phyloP scores from a whole-genome alignment of 2,888 invertebrate genomes.

The Steromphala cineraria region DNA sequence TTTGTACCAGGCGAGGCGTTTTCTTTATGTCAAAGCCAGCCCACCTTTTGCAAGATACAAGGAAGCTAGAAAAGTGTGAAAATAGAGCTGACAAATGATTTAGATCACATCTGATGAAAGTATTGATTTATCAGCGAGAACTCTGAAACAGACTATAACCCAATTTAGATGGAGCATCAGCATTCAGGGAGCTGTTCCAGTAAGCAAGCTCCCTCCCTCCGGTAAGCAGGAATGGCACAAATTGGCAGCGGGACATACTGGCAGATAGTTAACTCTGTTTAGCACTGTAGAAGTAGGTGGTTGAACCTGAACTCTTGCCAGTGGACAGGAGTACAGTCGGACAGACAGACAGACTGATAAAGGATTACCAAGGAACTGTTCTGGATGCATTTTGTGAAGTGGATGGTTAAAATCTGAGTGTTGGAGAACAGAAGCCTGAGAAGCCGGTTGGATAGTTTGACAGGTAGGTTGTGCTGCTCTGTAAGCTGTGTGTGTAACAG shows the following conservation, averaged over 20 bases:
- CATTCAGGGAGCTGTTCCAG: slow-evolving; percentile 12
- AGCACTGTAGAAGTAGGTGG: slow-evolving; percentile 15
- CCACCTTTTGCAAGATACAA: no score
- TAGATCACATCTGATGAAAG: neutral
- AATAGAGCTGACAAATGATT: neutral
- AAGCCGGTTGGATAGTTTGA: neutral
- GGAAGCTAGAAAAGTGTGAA: no score
- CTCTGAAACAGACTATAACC: slow-evolving; percentile 17
- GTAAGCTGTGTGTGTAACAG: neutral
- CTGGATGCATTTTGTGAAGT: neutral
- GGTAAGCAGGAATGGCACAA: slow-evolving; percentile 5
- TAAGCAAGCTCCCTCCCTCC: neutral
- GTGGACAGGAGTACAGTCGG: neutral
- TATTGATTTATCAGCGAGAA: slow-evolving; percentile 7
- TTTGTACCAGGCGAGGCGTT: no score
- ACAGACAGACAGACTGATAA: neutral
- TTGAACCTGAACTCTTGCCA: neutral
- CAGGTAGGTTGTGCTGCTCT: neutral
- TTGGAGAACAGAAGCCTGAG: neutral
- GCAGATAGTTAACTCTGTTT: neutral
- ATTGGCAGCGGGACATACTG: slow-evolving; percentile 13
- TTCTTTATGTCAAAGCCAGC: no score
- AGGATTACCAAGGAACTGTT: neutral
- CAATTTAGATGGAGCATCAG: slow-evolving; percentile 20
- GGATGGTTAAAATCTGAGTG: neutral